phyloP scores from a whole-genome alignment of 2,888 invertebrate species.

The Laothoe populi region DNA sequence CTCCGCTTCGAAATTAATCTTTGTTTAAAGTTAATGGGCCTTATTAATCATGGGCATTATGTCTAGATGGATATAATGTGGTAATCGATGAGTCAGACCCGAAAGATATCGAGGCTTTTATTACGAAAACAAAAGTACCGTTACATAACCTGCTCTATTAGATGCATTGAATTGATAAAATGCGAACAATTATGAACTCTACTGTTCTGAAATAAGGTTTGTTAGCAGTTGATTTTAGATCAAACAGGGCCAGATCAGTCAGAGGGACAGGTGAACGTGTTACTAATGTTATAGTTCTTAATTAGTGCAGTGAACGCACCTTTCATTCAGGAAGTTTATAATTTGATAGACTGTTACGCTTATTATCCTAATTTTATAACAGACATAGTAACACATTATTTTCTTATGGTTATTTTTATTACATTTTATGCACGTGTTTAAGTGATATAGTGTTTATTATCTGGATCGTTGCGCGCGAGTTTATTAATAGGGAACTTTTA shows the following conservation, averaged over 20 bases:
- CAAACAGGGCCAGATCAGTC: constrained; percentile 38
- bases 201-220: constrained; percentile 39
- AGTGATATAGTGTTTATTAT: neutral
- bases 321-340: constrained; percentile 49
- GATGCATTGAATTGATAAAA: constrained; percentile 38
- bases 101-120: constrained; percentile 67
- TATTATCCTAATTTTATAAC: constrained; percentile 25
- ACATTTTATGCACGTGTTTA: constrained; percentile 15
- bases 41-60: constrained; percentile 79
- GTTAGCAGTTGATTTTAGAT: constrained; percentile 30
- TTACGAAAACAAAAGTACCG: constrained; percentile 76
- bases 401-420: constrained; percentile 22
- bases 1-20: constrained; percentile 71
- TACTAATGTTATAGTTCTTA: constrained; percentile 67
- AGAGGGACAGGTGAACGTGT: constrained; percentile 71
- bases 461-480: neutral
- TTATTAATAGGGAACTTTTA: neutral
- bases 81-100: constrained; percentile 71
- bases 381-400: constrained; percentile 18
- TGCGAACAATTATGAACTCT: constrained; percentile 45
- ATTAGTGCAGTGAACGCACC: constrained; percentile 63
- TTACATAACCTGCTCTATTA: constrained; percentile 61
- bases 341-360: constrained; percentile 39
- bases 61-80: constrained; percentile 74
- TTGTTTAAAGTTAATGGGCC: constrained; percentile 79